Evolutionary conservation across 2,797 vertebrate species (phyloP).

Genomic region (Nothura maculosa): DNA sequence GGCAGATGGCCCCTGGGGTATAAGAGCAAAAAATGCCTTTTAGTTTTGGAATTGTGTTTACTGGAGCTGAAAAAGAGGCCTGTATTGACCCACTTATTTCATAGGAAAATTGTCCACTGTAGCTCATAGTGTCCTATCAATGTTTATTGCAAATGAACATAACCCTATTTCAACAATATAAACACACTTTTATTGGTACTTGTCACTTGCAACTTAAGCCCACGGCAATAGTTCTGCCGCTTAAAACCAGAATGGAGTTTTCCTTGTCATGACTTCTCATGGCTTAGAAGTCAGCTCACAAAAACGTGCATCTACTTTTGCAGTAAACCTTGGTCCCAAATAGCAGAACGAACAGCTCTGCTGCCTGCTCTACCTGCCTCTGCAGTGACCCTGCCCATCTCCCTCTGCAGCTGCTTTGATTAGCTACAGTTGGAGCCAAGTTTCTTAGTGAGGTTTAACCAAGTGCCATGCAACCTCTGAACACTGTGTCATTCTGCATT

Average conservation of each 20-base stretch:
- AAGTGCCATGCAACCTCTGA: neutral
- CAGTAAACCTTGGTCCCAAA: neutral
- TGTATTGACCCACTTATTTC: neutral
- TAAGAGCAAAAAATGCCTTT: neutral
- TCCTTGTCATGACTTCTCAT: neutral
- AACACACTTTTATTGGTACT: neutral
- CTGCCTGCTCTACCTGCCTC: neutral
- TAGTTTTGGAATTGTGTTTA: neutral
- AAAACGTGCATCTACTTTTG: neutral
- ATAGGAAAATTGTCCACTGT: neutral
- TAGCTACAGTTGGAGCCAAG: neutral
- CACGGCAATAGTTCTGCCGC: neutral
- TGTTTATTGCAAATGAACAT: neutral
- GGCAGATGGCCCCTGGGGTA: neutral
- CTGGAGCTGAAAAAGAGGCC: neutral
- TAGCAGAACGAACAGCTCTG: neutral
- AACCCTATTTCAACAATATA: neutral
- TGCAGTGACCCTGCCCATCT: neutral
- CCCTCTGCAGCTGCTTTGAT: neutral
- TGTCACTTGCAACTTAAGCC: neutral
- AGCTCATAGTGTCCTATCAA: neutral
- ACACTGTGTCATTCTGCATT: neutral
- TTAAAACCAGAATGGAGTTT: neutral
- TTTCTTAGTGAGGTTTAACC: neutral
- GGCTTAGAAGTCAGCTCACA: neutral